Evolutionary conservation across 2,888 invertebrate species (phyloP).

Genomic region (Cyclophora albipunctata): DNA sequence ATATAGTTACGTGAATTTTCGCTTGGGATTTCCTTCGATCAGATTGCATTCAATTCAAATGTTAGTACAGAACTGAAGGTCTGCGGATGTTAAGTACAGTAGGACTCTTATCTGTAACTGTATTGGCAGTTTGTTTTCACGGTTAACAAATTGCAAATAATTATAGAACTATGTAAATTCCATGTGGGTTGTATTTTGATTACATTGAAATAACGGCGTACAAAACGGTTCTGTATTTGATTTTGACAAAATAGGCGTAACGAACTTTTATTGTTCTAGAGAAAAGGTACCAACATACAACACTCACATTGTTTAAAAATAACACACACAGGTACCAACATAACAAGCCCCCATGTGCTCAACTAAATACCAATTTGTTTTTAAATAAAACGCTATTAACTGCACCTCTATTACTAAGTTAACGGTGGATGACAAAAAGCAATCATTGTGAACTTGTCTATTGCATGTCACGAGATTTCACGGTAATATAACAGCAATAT

Average conservation of each 20-base stretch:
- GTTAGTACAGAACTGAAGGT: constrained; percentile 11
- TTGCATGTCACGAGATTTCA: constrained; percentile 29
- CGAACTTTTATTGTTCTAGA: too few species aligned
- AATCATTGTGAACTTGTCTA: constrained; percentile 31
- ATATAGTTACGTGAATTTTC: neutral
- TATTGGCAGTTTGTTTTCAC: constrained; percentile 10
- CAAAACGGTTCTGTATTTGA: too few species aligned
- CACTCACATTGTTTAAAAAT: neutral
- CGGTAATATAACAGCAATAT: constrained; percentile 32
- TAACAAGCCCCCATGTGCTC: neutral
- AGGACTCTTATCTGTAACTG: constrained; percentile 12
- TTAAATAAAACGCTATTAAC: neutral
- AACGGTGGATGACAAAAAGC: constrained; percentile 40
- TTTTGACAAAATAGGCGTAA: too few species aligned
- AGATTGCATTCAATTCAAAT: constrained; percentile 26
- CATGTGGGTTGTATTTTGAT: too few species aligned
- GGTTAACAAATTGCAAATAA: too few species aligned
- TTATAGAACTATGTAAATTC: too few species aligned
- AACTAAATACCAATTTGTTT: constrained; percentile 1
- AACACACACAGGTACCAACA: neutral
- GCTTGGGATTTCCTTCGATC: constrained; percentile 9
- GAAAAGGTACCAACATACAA: too few species aligned
- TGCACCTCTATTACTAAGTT: constrained; percentile 19
- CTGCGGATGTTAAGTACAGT: constrained; percentile 14
- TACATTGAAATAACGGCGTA: too few species aligned